phyloP scores from a whole-genome alignment of 2,797 vertebrate species.

The Rhinichthys osculus region DNA sequence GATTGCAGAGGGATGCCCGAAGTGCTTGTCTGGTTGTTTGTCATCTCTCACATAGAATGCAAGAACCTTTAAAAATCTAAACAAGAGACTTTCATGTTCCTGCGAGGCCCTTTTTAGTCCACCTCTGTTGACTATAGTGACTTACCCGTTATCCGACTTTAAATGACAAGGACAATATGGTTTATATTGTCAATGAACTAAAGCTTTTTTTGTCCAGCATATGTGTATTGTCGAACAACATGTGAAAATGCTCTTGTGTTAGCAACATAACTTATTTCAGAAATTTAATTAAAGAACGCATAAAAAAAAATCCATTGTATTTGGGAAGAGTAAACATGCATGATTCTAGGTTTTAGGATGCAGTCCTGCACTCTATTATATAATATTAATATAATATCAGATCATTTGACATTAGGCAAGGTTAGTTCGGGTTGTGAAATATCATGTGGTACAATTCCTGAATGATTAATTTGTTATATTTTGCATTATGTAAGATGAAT shows the following conservation, averaged over 20 bases:
- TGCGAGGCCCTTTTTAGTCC: background rate
- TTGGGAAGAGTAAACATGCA: background rate
- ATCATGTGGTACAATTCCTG: background rate
- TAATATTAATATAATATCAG: background rate
- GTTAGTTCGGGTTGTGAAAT: background rate
- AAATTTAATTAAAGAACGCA: background rate
- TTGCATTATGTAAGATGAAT: background rate
- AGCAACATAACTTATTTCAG: background rate
- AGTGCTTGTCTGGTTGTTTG: background rate
- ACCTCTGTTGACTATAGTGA: background rate
- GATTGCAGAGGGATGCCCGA: background rate
- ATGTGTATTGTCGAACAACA: background rate
- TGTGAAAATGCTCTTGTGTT: background rate
- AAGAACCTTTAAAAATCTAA: conserved; percentile 7
- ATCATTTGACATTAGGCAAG: background rate
- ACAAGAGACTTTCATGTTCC: background rate
- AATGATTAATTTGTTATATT: background rate
- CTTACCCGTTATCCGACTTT: background rate
- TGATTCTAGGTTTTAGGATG: background rate
- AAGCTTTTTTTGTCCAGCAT: background rate
- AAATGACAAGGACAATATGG: background rate
- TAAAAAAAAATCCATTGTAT: background rate
- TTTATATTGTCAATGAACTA: background rate
- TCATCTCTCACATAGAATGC: conserved; percentile 26
- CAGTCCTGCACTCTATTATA: too few relatives aligned